Conservation (phyloP, 2,113 vertebrate genomes). For the Columba livia region DNA sequence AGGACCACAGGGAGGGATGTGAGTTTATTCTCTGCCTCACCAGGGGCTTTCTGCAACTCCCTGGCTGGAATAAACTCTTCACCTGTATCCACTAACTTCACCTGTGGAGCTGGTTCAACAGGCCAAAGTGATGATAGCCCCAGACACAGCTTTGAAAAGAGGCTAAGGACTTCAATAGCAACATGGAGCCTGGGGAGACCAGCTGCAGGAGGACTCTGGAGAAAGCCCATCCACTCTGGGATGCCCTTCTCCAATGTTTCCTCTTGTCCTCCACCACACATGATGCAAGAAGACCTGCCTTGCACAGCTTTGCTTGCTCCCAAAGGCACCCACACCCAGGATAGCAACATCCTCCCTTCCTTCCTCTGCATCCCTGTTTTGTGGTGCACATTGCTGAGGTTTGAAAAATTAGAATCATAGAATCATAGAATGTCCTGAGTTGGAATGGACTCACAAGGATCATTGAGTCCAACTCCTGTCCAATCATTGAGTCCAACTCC, state of each 20-base stretch:
- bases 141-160: background rate
- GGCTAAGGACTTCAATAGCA: background rate
- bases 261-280: background rate
- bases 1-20: background rate
- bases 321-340: background rate
- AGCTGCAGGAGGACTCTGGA: background rate
- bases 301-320: background rate
- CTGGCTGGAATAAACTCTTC: background rate
- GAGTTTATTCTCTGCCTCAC: background rate
- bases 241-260: background rate
- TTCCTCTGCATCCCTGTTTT: background rate
- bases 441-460: no score
- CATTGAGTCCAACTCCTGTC: no score
- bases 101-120: background rate
- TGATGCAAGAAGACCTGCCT: background rate
- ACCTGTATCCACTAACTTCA: background rate
- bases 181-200: background rate
- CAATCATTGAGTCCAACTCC: no score
- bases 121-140: fast-evolving
- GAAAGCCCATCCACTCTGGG: background rate
- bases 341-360: background rate
- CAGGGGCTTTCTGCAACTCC: background rate
- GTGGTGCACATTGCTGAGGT: background rate
- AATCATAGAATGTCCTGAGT: no score
- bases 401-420: background rate